A percentile compares a stretch with the other conserved stretches of the same genome.
phyloP scores from a whole-genome alignment of 1,140 invertebrate genomes.

The Drosophila saltans region DNA sequence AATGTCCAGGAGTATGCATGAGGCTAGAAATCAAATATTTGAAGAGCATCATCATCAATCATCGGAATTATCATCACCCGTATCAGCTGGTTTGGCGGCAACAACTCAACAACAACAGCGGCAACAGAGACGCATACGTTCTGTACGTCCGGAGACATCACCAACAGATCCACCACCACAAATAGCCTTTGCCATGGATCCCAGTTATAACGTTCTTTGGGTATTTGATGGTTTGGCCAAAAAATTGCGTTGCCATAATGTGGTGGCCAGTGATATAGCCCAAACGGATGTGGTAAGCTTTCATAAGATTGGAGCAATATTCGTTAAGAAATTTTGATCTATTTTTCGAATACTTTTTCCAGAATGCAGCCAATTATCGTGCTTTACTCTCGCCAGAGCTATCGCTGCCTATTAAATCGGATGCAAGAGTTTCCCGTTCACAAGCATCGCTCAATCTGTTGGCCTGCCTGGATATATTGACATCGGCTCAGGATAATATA shows the following conservation, averaged over 20 bases:
- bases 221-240: constrained; percentile 89
- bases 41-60: constrained; percentile 65
- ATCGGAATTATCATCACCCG: constrained; percentile 14
- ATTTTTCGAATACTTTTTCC: not conserved
- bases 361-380: constrained; percentile 74
- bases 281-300: constrained; percentile 60
- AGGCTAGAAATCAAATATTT: constrained; percentile 79
- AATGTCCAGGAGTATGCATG: constrained; percentile 82
- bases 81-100: not conserved
- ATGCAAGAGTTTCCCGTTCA: constrained; percentile 90
- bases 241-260: constrained; percentile 92
- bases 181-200: constrained; percentile 87
- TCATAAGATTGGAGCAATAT: not conserved
- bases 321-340: too few species aligned
- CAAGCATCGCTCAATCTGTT: constrained; percentile 95
- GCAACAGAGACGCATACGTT: constrained; percentile 1
- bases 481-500: constrained; percentile 90
- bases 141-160: not conserved
- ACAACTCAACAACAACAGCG: constrained; percentile 24
- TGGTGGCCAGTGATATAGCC: constrained; percentile 88
- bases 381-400: constrained; percentile 86
- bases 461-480: constrained; percentile 94
- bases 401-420: constrained; percentile 88
- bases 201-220: constrained; percentile 93
- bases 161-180: constrained; percentile 54